Base-by-base conservation (phyloP, 2,888 invertebrate species). In the Polyommatus iphigenia region DNA sequence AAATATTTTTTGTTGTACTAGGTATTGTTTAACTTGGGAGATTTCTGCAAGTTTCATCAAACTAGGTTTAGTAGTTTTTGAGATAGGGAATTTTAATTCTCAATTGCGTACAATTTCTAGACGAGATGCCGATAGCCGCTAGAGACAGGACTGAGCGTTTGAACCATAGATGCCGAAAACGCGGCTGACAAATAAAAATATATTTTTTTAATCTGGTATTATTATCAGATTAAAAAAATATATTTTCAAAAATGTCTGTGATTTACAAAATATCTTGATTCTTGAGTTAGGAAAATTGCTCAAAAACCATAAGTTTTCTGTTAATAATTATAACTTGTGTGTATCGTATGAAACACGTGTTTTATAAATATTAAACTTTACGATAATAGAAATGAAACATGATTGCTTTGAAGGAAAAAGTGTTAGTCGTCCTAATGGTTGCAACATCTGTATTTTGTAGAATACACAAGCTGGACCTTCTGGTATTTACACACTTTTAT, bases 401-500 rank as follows among this genome's bases (percentile, higher is more conserved):
- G 91, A 83, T 87, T 87, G 81, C 82, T 81, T 80, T 83, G 81
- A 79, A 86, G 81, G 85, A 85, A 83, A 85, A 83, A 71, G 77
- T 86, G 79, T 80, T 89, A 77, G 82, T 83, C 78, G 80, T 88
- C 71, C 78, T 89, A 80, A 81, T 89, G 78, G 79, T 85, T 78
- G 83, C 84, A 80, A 83, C 85, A 59, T 84, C 85, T 59, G 91
- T 88, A 75, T 87, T 87, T 20, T 88, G 89, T 82, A 89, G 92
- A 84, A 92, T 92, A 85, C 93, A 92, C 86, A 92, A 92, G 83
- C 85, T 93, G 81, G 87, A 88, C 81, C 90, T 93, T 82, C 87
- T 88, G 87, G 93, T 92, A 88, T 78, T 7, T 71, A 72, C 78
- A 29, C 32, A 32, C 75, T 13, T 71, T 80, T 76, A 24, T 29